Percentiles rank a stretch among this genome's conserved stretches.
These are phyloP conservation scores for Cheilosia vernalis DNA, from an alignment of 2,888 invertebrate species.

Conservation along the genomic window DNA sequence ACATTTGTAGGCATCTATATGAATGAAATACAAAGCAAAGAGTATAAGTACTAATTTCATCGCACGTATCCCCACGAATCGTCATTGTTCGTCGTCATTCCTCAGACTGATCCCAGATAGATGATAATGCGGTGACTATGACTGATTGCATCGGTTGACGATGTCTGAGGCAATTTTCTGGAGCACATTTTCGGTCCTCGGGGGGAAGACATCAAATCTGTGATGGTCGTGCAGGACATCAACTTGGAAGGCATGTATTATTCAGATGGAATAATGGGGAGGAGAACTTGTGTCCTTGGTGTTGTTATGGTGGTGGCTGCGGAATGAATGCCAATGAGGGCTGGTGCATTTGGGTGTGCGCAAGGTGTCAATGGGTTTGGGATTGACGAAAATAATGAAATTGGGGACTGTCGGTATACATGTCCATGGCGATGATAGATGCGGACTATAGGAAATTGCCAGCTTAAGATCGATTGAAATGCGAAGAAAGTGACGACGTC, in stretches of 20 bases:
- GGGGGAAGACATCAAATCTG: constrained; percentile 26
- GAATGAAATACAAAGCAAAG: constrained; percentile 12
- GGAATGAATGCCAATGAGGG: constrained; percentile 25
- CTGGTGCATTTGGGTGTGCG: constrained; percentile 28
- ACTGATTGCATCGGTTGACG: constrained; percentile 69
- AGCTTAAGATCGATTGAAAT: too few species aligned
- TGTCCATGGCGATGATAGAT: constrained; percentile 35
- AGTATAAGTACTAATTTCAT: constrained; percentile 45
- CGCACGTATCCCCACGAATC: constrained; percentile 32
- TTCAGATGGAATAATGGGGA: constrained; percentile 57
- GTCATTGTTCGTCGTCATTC: constrained; percentile 39
- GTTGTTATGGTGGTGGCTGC: background rate
- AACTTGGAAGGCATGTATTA: constrained; percentile 49
- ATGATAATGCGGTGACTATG: constrained; percentile 25
- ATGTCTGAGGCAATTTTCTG: constrained; percentile 18
- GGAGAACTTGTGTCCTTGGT: background rate
- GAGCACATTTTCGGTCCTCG: constrained; percentile 13
- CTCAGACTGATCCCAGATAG: constrained; percentile 31
- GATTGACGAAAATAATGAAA: constrained; percentile 53
- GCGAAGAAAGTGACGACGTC: too few species aligned
- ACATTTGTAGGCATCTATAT: constrained; percentile 18
- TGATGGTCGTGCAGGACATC: constrained; percentile 2
- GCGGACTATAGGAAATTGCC: background rate
- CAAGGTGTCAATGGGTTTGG: constrained; percentile 10
- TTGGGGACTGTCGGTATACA: constrained; percentile 32